These are phyloP conservation scores for Drosophila equinoxialis DNA, from an alignment of 1,140 invertebrate genomes.

Conservation along the genomic window DNA sequence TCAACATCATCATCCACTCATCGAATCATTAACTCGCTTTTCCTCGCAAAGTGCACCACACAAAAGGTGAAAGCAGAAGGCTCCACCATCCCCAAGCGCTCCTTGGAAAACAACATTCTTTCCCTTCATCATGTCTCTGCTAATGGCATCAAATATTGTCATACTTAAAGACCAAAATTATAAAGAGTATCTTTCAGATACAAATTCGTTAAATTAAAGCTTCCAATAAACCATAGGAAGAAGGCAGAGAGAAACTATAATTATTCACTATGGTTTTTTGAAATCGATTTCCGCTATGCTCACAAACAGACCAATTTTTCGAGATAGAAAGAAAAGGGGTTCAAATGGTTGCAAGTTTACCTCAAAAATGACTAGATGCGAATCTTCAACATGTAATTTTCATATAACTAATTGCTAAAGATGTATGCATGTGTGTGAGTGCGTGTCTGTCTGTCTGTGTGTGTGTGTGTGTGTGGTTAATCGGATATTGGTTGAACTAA, in stretches of 20 bases:
- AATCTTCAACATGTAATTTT: constrained; percentile 33
- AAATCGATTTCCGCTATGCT: constrained; percentile 67
- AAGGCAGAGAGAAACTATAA: constrained; percentile 52
- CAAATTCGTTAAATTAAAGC: constrained; percentile 55
- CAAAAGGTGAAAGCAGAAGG: not conserved
- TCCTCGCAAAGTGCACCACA: constrained; percentile 62
- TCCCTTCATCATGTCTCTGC: not conserved
- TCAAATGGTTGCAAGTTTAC: too few species aligned
- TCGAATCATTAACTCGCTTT: constrained; percentile 80
- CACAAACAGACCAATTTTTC: not conserved
- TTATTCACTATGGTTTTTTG: constrained; percentile 52
- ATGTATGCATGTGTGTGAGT: not conserved
- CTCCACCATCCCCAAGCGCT: not conserved
- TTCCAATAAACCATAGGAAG: not conserved
- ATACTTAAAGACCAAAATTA: not conserved
- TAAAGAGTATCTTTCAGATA: not conserved
- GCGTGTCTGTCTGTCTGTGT: constrained; percentile 3
- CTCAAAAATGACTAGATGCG: constrained; percentile 26
- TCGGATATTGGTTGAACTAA: constrained; percentile 31
- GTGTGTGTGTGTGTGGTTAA: not conserved
- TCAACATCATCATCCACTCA: constrained; percentile 28
- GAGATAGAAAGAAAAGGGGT: not conserved
- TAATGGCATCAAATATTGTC: not conserved
- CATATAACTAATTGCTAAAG: constrained; percentile 37
- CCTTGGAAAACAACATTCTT: too few species aligned